These are phyloP conservation scores for Nothocercus julius DNA, from an alignment of 2,113 vertebrate species.

Conservation along the genomic window DNA sequence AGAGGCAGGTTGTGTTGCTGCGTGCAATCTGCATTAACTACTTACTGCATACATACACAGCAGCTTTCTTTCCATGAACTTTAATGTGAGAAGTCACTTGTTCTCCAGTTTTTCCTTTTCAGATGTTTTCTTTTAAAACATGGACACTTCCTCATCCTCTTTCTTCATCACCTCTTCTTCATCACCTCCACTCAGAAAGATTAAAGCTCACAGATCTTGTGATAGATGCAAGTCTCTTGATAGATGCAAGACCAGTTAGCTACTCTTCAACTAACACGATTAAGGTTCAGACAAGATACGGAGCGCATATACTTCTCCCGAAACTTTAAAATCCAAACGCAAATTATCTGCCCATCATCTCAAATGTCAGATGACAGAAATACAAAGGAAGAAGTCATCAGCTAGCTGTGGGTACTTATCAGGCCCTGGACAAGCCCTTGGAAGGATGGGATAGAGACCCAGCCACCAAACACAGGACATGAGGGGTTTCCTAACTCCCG, in stretches of 20 bases:
- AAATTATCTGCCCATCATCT: not conserved
- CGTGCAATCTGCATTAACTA: not conserved
- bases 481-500: not conserved
- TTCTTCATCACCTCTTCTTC: not conserved
- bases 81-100: not conserved
- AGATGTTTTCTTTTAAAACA: not conserved
- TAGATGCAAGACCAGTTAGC: constrained; percentile 1
- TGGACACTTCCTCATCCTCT: not conserved
- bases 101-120: not conserved
- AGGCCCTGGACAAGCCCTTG: not conserved
- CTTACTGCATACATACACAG: not conserved
- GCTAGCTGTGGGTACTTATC: not conserved
- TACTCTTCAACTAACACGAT: constrained; percentile 7
- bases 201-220: not conserved
- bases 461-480: accelerated
- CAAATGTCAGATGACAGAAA: not conserved
- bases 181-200: not conserved
- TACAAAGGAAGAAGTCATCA: not conserved
- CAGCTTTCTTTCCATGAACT: not conserved
- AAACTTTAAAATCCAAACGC: not conserved
- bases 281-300: not conserved
- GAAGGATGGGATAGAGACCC: not conserved
- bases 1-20: not conserved
- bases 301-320: not conserved
- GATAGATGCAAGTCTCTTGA: not conserved